Evolutionary conservation across 53 echinoderm and acorn worm genomes (phyloP).

Genomic region (Crossaster papposus): DNA sequence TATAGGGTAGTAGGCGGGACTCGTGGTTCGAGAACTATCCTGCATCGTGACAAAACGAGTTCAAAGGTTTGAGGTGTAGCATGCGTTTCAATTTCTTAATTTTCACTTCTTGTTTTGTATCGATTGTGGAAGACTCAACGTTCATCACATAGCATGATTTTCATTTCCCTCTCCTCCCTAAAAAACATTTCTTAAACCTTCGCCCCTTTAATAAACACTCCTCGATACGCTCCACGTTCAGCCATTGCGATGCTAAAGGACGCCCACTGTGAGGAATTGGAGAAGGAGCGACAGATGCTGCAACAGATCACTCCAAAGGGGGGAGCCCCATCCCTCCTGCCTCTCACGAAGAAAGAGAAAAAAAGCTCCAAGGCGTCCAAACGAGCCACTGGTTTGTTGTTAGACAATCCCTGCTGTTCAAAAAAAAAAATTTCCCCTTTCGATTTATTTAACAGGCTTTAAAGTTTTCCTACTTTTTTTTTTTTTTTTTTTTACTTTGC

Average conservation of each 20-base stretch:
- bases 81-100: too few relatives aligned
- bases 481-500: too few relatives aligned
- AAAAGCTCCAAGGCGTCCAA: slow-evolving; percentile 8
- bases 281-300: slow-evolving; percentile 17
- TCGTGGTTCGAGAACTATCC: too few relatives aligned
- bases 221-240: background rate
- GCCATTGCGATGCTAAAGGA: slow-evolving; percentile 40
- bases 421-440: background rate
- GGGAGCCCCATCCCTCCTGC: background rate
- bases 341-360: slow-evolving; percentile 27
- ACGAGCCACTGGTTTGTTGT: slow-evolving; percentile 40
- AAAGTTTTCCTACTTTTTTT: too few relatives aligned
- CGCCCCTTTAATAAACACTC: background rate
- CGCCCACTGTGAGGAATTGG: slow-evolving; percentile 30
- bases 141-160: background rate
- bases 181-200: background rate
- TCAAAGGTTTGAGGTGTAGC: too few relatives aligned
- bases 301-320: slow-evolving; percentile 9
- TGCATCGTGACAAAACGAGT: too few relatives aligned
- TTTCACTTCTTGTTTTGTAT: background rate
- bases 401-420: background rate
- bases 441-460: too few relatives aligned
- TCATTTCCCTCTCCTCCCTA: background rate
- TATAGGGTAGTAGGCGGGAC: too few relatives aligned
- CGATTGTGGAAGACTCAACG: background rate